These are phyloP conservation scores for Yponomeuta malinellus DNA, from an alignment of 2,888 invertebrate species.

Conservation along the genomic window DNA sequence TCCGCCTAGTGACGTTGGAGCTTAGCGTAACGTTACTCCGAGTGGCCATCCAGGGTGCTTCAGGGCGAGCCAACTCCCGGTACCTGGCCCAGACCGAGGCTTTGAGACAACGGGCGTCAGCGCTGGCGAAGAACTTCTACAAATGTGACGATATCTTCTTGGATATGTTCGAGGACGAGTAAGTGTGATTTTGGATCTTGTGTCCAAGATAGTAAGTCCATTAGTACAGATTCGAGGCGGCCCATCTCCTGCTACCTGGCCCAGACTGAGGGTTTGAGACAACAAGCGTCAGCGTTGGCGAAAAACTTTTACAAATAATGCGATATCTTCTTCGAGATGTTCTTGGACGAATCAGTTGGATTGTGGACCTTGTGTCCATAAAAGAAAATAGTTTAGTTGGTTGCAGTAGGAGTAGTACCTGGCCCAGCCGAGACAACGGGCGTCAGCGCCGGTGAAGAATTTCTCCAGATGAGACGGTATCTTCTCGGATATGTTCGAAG, in stretches of 20 bases:
- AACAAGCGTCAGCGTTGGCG: too few species aligned
- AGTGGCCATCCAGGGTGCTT: slow-evolving; percentile 68
- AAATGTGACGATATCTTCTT: slow-evolving; percentile 98
- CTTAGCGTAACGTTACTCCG: slow-evolving; percentile 86
- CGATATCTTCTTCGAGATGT: too few species aligned
- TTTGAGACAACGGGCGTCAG: slow-evolving; percentile 85
- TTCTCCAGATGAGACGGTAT: slow-evolving; percentile 99
- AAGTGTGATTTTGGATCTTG: slow-evolving; percentile 33
- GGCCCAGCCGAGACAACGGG: slow-evolving; percentile 81
- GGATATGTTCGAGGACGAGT: slow-evolving; percentile 99
- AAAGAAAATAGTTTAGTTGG: too few species aligned
- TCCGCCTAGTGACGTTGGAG: slow-evolving; percentile 94
- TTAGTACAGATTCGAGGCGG: too few species aligned
- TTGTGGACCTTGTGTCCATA: too few species aligned
- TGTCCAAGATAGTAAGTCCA: too few species aligned
- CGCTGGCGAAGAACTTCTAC: slow-evolving; percentile 92
- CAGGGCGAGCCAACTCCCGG: slow-evolving; percentile 75
- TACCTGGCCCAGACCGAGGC: slow-evolving; percentile 75
- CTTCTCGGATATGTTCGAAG: slow-evolving; percentile 98
- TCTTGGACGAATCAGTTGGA: too few species aligned
- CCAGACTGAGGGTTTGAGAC: too few species aligned
- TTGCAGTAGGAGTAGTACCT: slow-evolving; percentile 51
- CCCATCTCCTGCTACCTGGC: too few species aligned
- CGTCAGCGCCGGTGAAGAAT: slow-evolving; percentile 89
- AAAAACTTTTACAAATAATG: too few species aligned